Percentiles rank a stretch among this genome's conserved stretches.
These are phyloP conservation scores for Acleris sparsana DNA, from an alignment of 2,888 invertebrate species.

Conservation along the genomic window DNA sequence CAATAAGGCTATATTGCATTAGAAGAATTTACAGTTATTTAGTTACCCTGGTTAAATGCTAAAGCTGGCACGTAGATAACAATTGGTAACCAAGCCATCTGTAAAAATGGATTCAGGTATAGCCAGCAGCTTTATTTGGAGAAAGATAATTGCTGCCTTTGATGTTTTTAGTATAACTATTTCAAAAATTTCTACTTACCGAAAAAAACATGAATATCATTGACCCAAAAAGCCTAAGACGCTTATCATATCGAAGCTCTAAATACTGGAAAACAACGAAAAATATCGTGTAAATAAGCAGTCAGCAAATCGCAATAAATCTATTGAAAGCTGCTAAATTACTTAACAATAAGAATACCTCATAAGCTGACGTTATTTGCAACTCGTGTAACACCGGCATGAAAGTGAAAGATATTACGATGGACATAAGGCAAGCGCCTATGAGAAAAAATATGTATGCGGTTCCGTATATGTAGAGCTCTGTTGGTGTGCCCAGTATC, in stretches of 20 bases:
- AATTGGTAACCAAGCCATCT: constrained; percentile 88
- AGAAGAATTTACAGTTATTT: too few species aligned
- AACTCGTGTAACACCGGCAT: constrained; percentile 88
- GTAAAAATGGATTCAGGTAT: constrained; percentile 39
- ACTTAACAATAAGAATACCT: constrained; percentile 74
- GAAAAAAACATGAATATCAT: constrained; percentile 85
- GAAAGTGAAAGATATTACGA: constrained; percentile 85
- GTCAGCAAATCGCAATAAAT: background rate
- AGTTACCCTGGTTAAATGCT: constrained; percentile 87
- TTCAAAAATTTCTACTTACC: constrained; percentile 69
- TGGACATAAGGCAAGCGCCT: constrained; percentile 84
- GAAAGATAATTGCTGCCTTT: too few species aligned
- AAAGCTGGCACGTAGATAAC: constrained; percentile 89
- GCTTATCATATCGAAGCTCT: constrained; percentile 86
- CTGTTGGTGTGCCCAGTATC: constrained; percentile 89
- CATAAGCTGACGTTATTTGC: constrained; percentile 89
- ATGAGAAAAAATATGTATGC: constrained; percentile 86
- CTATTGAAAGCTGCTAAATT: too few species aligned
- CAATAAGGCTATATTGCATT: too few species aligned
- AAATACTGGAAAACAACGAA: constrained; percentile 79
- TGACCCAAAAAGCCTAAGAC: constrained; percentile 86
- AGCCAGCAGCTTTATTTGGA: too few species aligned
- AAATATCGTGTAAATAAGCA: background rate
- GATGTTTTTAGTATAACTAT: background rate
- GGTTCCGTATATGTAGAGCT: constrained; percentile 90